A percentile compares a stretch with the other conserved stretches of the same genome.
Evolutionary conservation across 2,888 invertebrate genomes (phyloP).

Genomic region (Nephrocerus scutellatus): DNA sequence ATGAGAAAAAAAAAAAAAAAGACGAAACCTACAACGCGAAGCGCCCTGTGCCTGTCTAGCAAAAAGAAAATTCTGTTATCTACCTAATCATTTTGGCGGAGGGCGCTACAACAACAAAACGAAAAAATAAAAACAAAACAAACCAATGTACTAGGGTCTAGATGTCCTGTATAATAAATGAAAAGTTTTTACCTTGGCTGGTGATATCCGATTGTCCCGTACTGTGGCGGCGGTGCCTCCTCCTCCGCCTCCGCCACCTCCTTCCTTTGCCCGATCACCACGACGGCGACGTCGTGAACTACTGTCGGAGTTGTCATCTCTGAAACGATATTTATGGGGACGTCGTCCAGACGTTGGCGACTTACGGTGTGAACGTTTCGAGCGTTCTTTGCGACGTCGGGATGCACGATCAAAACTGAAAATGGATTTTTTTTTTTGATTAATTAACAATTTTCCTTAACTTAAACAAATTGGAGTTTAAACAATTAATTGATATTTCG

Average conservation of each 20-base stretch:
- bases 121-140: no score
- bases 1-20: no score
- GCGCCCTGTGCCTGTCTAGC: no score
- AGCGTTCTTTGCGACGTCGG: conserved; percentile 73
- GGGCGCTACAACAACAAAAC: no score
- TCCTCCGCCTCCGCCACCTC: conserved; percentile 41
- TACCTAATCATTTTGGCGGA: no score
- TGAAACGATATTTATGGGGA: conserved; percentile 57
- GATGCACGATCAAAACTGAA: conserved; percentile 57
- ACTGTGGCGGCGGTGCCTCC: no score
- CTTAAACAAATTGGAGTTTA: no score
- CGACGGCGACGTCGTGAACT: conserved; percentile 46
- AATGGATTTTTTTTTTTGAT: conserved; percentile 10
- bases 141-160: no score
- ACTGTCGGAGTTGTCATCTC: conserved; percentile 45
- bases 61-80: no score
- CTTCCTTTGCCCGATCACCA: conserved; percentile 46
- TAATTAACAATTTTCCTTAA: no score
- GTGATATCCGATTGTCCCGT: conserved; percentile 43
- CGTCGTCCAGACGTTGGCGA: conserved; percentile 71
- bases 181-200: conserved; percentile 48
- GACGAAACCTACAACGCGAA: no score
- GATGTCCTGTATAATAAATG: conserved; percentile 37
- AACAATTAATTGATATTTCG: no score
- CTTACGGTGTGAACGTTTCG: conserved; percentile 78